phyloP scores from a whole-genome alignment of 2,113 vertebrate genomes.

The Grus americana region DNA sequence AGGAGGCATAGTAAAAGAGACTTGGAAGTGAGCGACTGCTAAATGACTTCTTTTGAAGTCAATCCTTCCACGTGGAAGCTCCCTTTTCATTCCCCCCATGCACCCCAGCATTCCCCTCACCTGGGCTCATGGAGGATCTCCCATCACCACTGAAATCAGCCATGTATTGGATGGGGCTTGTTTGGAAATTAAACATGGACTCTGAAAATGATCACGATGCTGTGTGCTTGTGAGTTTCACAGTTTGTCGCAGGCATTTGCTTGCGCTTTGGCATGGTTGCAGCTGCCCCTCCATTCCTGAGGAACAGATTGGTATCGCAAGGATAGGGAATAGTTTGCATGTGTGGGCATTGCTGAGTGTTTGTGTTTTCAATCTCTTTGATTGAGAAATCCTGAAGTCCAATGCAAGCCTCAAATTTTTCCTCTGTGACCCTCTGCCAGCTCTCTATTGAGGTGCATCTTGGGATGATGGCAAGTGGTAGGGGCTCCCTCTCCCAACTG shows the following conservation, averaged over 20 bases:
- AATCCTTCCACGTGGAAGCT: background rate
- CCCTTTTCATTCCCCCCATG: background rate
- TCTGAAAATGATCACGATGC: background rate
- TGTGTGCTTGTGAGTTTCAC: background rate
- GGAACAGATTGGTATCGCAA: background rate
- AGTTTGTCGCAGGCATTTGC: background rate
- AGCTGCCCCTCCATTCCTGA: background rate
- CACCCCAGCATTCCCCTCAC: rapidly evolving
- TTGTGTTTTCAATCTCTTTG: background rate
- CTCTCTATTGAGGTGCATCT: background rate
- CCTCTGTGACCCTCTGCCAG: background rate
- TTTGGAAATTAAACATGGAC: background rate
- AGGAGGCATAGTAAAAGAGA: background rate
- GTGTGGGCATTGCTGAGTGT: background rate
- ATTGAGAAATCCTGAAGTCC: background rate
- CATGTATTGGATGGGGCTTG: background rate
- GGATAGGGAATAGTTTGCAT: background rate
- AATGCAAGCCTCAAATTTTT: background rate
- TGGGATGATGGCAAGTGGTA: no score
- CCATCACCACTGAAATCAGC: background rate
- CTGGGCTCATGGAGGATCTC: background rate
- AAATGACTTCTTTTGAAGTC: background rate
- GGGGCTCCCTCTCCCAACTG: background rate
- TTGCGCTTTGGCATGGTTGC: background rate
- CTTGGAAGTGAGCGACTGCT: background rate